Evolutionary conservation across 53 echinoderm and acorn worm species (phyloP).

Genomic region (Hippasteria phrygiana): DNA sequence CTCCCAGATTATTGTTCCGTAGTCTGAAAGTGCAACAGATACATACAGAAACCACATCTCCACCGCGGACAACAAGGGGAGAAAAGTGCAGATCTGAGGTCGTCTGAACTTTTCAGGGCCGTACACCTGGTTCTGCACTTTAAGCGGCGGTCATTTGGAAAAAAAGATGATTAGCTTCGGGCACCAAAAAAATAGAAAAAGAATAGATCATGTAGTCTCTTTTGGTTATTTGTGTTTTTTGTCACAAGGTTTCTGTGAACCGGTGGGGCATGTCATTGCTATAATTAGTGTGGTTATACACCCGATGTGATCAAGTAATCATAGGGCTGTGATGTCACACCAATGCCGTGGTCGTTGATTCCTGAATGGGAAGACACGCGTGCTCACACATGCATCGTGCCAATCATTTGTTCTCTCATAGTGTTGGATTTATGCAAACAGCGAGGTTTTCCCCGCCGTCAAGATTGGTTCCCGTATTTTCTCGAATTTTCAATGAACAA

Average conservation of each 20-base stretch:
- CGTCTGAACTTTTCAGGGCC: conserved; percentile 59
- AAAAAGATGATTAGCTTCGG: conserved; percentile 6
- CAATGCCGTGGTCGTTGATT: not conserved
- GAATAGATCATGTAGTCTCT: conserved; percentile 43
- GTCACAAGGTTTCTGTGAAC: not conserved
- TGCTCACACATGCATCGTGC: not conserved
- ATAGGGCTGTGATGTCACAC: not conserved
- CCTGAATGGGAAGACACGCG: not conserved
- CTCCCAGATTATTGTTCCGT: conserved; percentile 36
- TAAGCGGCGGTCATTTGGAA: conserved; percentile 39
- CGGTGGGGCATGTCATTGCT: conserved; percentile 17
- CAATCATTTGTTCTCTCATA: not conserved
- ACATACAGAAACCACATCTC: conserved; percentile 41
- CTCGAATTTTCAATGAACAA: not conserved
- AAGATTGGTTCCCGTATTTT: not conserved
- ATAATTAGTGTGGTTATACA: conserved; percentile 15
- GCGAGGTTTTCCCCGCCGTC: not conserved
- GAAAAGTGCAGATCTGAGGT: conserved; percentile 47
- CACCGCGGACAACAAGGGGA: not conserved
- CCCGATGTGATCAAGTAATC: not conserved
- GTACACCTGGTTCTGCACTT: conserved; percentile 55
- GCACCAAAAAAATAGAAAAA: not conserved
- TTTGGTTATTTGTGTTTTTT: not conserved
- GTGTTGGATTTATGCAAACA: not conserved
- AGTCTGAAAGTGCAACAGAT: conserved; percentile 58